These are phyloP conservation scores for Uropsilus gracilis DNA, from an alignment of 2,113 vertebrate species.

Conservation along the genomic window DNA sequence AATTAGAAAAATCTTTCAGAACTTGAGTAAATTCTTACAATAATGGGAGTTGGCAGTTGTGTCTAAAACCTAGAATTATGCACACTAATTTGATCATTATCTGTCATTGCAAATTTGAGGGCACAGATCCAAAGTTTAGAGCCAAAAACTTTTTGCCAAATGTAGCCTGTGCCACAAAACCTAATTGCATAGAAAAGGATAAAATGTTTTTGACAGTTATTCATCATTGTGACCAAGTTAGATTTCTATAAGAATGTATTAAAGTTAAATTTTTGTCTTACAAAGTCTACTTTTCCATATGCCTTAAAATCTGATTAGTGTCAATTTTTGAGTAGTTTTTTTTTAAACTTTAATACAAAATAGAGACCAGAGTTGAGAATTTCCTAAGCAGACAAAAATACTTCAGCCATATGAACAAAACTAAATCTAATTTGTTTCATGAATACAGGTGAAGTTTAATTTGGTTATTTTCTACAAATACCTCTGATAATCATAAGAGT, in stretches of 20 bases:
- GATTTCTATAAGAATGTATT: not conserved
- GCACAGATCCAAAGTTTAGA: not conserved
- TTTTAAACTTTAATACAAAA: not conserved
- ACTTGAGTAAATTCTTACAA: constrained; percentile 8
- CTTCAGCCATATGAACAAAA: not conserved
- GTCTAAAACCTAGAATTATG: not conserved
- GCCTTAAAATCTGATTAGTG: not conserved
- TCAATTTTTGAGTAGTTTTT: not conserved
- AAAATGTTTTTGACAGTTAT: not conserved
- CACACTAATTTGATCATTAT: constrained; percentile 22
- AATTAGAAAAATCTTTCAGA: not conserved
- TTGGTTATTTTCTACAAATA: too few species aligned
- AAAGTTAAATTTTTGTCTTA: not conserved
- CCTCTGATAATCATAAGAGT: too few species aligned
- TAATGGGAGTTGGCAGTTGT: not conserved
- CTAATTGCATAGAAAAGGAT: not conserved
- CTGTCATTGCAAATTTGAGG: constrained; percentile 6
- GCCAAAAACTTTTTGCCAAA: not conserved
- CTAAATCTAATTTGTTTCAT: not conserved
- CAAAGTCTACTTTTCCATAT: not conserved
- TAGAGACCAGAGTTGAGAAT: not conserved
- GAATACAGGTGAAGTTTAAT: not conserved
- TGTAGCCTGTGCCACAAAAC: not conserved
- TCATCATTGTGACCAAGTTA: not conserved
- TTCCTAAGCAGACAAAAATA: not conserved